Conservation (phyloP, 2,113 vertebrate genomes). For the Paramormyrops kingsleyae region DNA sequence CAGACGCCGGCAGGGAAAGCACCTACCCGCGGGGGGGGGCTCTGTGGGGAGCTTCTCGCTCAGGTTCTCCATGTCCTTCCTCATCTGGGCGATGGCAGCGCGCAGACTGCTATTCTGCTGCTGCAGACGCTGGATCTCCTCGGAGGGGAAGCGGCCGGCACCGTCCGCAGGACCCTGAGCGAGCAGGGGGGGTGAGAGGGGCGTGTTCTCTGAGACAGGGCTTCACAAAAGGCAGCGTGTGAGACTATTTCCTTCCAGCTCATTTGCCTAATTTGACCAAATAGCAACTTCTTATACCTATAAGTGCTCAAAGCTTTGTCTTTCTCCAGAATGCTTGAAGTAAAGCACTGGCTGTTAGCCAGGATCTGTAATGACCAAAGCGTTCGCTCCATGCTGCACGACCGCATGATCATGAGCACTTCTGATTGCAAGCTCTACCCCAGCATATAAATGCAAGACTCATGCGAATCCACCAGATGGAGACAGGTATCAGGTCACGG, state of each 20-base stretch:
- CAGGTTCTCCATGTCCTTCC: constrained; percentile 78
- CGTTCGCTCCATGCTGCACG: not conserved
- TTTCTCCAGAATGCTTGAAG: not conserved
- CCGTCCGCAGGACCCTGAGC: constrained; percentile 29
- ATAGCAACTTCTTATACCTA: not conserved
- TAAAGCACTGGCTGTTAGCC: not conserved
- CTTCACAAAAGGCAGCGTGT: not conserved
- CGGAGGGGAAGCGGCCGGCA: constrained; percentile 34
- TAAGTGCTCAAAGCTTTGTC: not conserved
- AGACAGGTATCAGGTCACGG: not conserved
- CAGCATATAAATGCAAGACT: not conserved
- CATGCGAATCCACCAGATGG: not conserved
- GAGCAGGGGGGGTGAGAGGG: not conserved
- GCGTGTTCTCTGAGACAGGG: not conserved
- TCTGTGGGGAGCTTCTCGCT: constrained; percentile 29
- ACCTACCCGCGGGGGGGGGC: constrained; percentile 12
- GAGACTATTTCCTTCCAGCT: not conserved
- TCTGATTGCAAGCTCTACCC: not conserved
- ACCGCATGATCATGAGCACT: not conserved
- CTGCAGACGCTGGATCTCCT: constrained; percentile 63
- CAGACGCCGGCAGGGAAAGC: not conserved
- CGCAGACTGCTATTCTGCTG: constrained; percentile 72
- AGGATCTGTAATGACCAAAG: not conserved
- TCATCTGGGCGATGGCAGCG: constrained; percentile 72
- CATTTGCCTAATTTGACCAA: not conserved